Percentiles rank a stretch among this genome's conserved stretches.
Evolutionary conservation across 2,113 vertebrate species (phyloP).

Genomic region (Xenopus tropicalis): DNA sequence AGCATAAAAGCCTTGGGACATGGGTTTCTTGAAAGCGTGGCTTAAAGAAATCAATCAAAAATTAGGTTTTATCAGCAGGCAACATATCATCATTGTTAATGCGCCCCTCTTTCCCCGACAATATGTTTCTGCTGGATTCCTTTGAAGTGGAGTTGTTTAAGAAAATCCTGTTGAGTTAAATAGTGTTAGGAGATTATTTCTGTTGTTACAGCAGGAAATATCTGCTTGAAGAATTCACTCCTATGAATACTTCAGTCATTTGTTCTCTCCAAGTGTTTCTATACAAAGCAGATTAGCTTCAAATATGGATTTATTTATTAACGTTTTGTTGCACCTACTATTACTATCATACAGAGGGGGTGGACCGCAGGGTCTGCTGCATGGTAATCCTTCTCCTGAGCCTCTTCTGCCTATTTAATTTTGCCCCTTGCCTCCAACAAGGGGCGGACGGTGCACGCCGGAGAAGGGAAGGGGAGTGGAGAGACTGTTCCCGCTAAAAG

Average conservation of each 20-base stretch:
- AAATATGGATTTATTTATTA: conserved; percentile 10
- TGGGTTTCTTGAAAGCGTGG: conserved; percentile 18
- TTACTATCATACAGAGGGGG: too few relatives aligned
- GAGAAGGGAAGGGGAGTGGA: too few relatives aligned
- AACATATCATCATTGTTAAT: conserved; percentile 29
- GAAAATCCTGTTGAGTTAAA: conserved; percentile 43
- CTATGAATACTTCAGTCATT: conserved; percentile 27
- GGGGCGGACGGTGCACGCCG: too few relatives aligned
- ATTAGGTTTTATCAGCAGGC: conserved; percentile 38
- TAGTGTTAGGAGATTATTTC: conserved; percentile 42
- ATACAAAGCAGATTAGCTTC: conserved; percentile 38
- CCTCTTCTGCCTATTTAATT: too few relatives aligned
- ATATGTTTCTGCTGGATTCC: conserved; percentile 32
- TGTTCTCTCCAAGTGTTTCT: conserved; percentile 25
- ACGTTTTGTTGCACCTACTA: not conserved
- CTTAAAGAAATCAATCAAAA: conserved; percentile 38
- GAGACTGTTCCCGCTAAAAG: too few relatives aligned
- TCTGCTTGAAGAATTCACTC: conserved; percentile 32
- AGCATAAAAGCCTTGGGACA: conserved; percentile 33
- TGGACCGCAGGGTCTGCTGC: too few relatives aligned
- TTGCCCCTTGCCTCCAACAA: too few relatives aligned
- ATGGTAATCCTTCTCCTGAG: too few relatives aligned
- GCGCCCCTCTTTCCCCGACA: conserved; percentile 13
- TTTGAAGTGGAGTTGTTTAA: conserved; percentile 43
- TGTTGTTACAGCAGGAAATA: conserved; percentile 42